Evolutionary conservation across 2,113 vertebrate genomes (phyloP).

Genomic region (Oryzias woworae): DNA sequence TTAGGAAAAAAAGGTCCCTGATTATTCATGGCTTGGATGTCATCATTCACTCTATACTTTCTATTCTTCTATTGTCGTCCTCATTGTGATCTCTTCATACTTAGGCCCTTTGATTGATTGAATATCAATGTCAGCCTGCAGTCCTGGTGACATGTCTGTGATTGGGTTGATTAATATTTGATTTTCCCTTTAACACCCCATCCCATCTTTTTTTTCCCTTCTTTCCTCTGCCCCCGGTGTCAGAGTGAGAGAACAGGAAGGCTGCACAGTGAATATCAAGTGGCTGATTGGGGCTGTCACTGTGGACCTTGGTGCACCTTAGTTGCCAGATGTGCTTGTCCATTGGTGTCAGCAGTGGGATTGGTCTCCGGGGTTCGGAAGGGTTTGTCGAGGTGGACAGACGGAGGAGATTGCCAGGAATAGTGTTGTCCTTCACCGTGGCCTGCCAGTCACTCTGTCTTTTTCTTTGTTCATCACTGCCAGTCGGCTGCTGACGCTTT

Average conservation of each 20-base stretch:
- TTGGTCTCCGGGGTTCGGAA: constrained; percentile 46
- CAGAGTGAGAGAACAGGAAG: constrained; percentile 36
- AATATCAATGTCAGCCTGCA: constrained; percentile 54
- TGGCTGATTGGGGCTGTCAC: constrained; percentile 61
- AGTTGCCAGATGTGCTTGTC: constrained; percentile 63
- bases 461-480: constrained; percentile 71
- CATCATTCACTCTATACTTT: constrained; percentile 40
- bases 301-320: constrained; percentile 45
- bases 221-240: constrained; percentile 16
- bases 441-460: constrained; percentile 74
- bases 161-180: constrained; percentile 68
- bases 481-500: constrained; percentile 59
- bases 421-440: constrained; percentile 47
- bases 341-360: constrained; percentile 56
- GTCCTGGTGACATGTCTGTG: constrained; percentile 47
- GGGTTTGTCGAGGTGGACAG: constrained; percentile 56
- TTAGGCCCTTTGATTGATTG: constrained; percentile 55
- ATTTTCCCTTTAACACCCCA: constrained; percentile 57
- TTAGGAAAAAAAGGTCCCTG: not conserved
- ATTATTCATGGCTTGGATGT: constrained; percentile 29
- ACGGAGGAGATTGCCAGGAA: constrained; percentile 49
- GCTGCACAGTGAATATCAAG: constrained; percentile 64
- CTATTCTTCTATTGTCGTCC: constrained; percentile 34
- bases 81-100: constrained; percentile 38
- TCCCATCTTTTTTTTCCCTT: constrained; percentile 5